phyloP scores from a whole-genome alignment of 1,140 invertebrate genomes.

The Phortica variegata region DNA sequence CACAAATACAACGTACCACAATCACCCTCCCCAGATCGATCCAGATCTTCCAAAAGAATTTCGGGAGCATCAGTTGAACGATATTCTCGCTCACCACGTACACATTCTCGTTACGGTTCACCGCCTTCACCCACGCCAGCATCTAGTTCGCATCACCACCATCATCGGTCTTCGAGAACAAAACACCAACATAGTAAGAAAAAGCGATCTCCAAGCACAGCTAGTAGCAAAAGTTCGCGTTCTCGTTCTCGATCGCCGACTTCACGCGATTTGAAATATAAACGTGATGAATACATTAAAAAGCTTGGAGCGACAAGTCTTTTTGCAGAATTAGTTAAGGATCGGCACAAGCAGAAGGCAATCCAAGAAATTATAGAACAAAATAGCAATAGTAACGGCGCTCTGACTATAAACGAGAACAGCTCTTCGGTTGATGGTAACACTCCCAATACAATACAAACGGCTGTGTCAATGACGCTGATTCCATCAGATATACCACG shows the following conservation, averaged over 20 bases:
- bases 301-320: slow-evolving; percentile 82
- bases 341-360: slow-evolving; percentile 70
- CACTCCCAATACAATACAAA: slow-evolving; percentile 32
- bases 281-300: slow-evolving; percentile 63
- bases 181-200: slow-evolving; percentile 22
- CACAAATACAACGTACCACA: slow-evolving; percentile 32
- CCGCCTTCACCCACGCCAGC: slow-evolving; percentile 22
- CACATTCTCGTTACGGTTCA: slow-evolving; percentile 35
- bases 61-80: slow-evolving; percentile 32
- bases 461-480: slow-evolving; percentile 17
- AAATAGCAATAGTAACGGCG: slow-evolving; percentile 56
- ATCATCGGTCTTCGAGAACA: slow-evolving; percentile 18
- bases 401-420: slow-evolving; percentile 46
- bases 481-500: slow-evolving; percentile 20
- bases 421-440: slow-evolving; percentile 44
- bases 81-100: slow-evolving; percentile 41
- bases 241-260: slow-evolving; percentile 37
- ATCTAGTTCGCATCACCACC: background rate
- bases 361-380: slow-evolving; percentile 65
- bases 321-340: slow-evolving; percentile 84
- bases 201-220: slow-evolving; percentile 36
- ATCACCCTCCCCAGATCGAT: slow-evolving; percentile 33
- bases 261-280: slow-evolving; percentile 55
- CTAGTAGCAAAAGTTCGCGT: slow-evolving; percentile 32
- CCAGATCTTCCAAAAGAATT: slow-evolving; percentile 38